Evolutionary conservation across 2,888 invertebrate genomes (phyloP), one percentile per base, ranked within the genome.

Genomic region (Diarsia dahlii): DNA sequence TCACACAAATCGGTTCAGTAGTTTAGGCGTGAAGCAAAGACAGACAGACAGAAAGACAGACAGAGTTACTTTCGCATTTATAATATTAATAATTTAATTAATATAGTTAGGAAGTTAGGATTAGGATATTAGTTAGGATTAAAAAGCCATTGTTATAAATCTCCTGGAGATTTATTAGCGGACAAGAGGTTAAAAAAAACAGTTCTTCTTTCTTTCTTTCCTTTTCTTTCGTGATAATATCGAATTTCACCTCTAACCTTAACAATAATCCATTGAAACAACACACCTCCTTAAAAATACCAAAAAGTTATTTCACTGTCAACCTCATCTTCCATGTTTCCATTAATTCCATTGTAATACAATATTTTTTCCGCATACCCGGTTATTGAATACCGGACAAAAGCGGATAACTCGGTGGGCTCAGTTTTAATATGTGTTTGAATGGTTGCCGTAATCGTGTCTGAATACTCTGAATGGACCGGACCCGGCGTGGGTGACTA

Each of bases 381-480:
- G 60, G 56, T 56, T 68, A 20, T 20, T 67, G n/a, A 45, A 45
- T 73, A 45, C n/a, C 34, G 39, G 60, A 78, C 79, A 84, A 80
- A 81, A 68, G 58, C 69, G 52, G 62, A 34, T 76, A 69, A 70
- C 72, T 67, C 65, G 15, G 34, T 10, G 73, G 69, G 52, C 48
- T 71, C 34, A 66, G 72, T 78, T 81, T 87, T 82, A 89, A 84
- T 82, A 84, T 72, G 34, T 58, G 69, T 73, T 68, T 80, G 71
- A 81, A 64, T 65, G 74, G 68, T 74, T 80, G 56, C 50, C 23
- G 81, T 81, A 88, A 89, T 85, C 74, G 62, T 18, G 65, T 70
- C 80, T 82, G 82, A 86, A 85, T 87, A 76, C 64, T 70, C 80
- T 82, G 82, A 86, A 85, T 87, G 76, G 71, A 58, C 58, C 20